Conservation (phyloP, 2,113 vertebrate genomes). For the Corythornis vintsioides region DNA sequence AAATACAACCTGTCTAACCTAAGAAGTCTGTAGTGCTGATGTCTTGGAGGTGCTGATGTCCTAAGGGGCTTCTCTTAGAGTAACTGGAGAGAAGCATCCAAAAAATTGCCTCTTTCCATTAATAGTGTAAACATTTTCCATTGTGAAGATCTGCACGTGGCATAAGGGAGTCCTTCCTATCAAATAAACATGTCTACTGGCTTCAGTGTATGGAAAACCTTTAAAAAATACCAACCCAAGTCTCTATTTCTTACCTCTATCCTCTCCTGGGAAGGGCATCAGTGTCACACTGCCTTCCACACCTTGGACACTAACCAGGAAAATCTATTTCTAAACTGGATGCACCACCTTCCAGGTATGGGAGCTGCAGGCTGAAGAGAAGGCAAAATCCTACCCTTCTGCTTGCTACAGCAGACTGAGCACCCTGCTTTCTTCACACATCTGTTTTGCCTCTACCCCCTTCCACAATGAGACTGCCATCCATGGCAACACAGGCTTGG, state of each 20-base stretch:
- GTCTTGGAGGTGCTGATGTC: background rate
- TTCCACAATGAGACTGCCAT: background rate
- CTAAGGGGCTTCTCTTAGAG: background rate
- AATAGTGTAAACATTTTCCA: background rate
- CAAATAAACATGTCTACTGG: background rate
- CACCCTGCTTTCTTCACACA: background rate
- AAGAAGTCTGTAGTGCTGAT: background rate
- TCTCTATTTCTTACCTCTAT: background rate
- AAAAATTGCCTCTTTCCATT: background rate
- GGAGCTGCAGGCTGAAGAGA: background rate
- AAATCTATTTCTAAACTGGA: background rate
- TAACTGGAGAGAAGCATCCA: background rate
- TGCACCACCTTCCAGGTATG: background rate
- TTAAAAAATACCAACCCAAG: background rate
- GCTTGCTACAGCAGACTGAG: background rate
- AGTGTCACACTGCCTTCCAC: background rate
- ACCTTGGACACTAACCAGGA: background rate
- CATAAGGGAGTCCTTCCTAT: background rate
- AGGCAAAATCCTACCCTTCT: background rate
- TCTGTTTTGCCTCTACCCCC: background rate
- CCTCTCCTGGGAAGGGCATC: background rate
- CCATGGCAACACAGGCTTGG: background rate
- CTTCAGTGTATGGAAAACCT: background rate
- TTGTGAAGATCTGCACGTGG: background rate
- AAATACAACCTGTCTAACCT: background rate